Base-by-base conservation (phyloP, 2,113 vertebrate genomes). In the Chaetodon auriga region DNA sequence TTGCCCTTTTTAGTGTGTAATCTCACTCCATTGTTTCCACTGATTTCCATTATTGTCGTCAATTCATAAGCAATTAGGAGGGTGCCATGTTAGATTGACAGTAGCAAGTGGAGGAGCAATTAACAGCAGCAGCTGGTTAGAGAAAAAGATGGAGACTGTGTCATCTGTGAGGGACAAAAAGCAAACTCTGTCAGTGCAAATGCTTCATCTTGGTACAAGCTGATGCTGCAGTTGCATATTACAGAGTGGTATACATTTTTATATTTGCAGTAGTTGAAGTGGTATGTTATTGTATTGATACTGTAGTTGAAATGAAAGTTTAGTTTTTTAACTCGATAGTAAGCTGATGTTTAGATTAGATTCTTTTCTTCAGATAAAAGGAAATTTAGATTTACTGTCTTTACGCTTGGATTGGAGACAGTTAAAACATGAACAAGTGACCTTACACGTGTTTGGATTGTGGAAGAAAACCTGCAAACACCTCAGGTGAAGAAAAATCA, bases 51-150 rank as follows among this genome's bases (percentile, higher is more conserved):
- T 92, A 84, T 89, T 91, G 89, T 89, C 86, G 84, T 92, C 89
- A 86, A 89, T 93, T 92, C 87, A 84, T 70, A 77, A 74, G 86
- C 86, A 58, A 84, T 92, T 90, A 87, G 81, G 71, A 86, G 82
- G 81, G 73, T 66, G 86, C 75, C 68, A 46, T 76, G 82, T 81
- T 86, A 83, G 88, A 92, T 89, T 93, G 89, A 91, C 90, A 85
- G 81, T 64, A 80, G 57, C 53, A 81, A 91, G 85, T 78, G 66
- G 75, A 82, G 82, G 87, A 76, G 85, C 84, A 93, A 93, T 93
- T 93, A 94, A 86, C 83, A 53, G 84, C 85, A 90, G 92, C 92
- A 93, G 91, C 90, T 93, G 87, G 72, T 85, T 86, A 57, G 82
- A 88, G 73, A 87, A 80, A 80, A 63, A 89, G 64, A 85, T 14